These are phyloP conservation scores for Rachycentron canadum DNA, from an alignment of 2,797 vertebrate species.

Conservation along the genomic window DNA sequence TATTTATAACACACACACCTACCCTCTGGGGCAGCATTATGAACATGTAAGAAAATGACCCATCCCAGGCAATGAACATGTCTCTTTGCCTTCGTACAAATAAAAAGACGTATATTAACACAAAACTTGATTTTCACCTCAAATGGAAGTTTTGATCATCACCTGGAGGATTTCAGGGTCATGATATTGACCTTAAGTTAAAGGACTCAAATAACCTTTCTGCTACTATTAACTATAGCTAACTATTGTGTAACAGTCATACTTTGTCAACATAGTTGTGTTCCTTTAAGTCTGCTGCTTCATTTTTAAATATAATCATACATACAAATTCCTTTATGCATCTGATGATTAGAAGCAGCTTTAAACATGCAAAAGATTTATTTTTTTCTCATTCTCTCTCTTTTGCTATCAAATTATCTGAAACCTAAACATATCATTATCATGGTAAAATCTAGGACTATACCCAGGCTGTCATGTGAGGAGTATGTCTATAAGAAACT, in stretches of 20 bases:
- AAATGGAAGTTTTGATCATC: not conserved
- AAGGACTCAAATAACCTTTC: not conserved
- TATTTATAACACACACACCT: not conserved
- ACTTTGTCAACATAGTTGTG: not conserved
- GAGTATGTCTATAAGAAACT: constrained; percentile 12
- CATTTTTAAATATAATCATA: not conserved
- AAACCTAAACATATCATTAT: not conserved
- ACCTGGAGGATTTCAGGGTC: no score
- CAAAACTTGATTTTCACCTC: not conserved
- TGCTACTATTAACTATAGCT: no score
- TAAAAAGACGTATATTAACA: not conserved
- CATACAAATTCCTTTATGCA: no score
- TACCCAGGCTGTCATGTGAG: not conserved
- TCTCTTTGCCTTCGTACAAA: not conserved
- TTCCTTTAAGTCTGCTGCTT: not conserved
- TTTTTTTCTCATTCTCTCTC: not conserved
- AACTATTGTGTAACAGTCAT: no score
- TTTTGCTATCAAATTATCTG: constrained; percentile 3
- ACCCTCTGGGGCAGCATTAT: not conserved
- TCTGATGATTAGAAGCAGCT: not conserved
- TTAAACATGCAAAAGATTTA: not conserved
- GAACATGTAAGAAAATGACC: not conserved
- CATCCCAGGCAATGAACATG: not conserved
- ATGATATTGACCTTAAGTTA: not conserved
- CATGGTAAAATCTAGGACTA: not conserved